Base-by-base conservation (phyloP, 1,140 invertebrate species). In the Calephelis virginiensis region DNA sequence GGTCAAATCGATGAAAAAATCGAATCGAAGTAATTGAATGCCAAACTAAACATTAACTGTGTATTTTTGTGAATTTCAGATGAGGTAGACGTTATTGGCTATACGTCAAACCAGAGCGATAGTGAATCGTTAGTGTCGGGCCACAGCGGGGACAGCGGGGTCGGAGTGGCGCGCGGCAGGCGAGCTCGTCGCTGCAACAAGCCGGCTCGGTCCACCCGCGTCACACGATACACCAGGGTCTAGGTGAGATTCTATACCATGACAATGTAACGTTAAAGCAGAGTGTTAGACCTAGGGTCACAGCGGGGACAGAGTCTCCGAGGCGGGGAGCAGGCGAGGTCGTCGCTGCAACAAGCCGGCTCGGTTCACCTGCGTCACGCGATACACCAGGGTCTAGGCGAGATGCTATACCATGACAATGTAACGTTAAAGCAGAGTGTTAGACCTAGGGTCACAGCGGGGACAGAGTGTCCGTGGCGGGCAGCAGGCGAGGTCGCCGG, bases 81-180 rank as follows among this genome's bases (percentile, higher is more conserved):
- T 93, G 96, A 97, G 91, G 95, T 97, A 72, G 96, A 97, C 91
- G 96, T 97, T 75, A 95, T 96, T 78, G 96, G 96, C 62, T 97
- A 96, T 91, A 95, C 95, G 79, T 96, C 96, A 89, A 96, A 95
- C 89, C 95, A 95, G 85, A 97, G 96, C 90, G 96, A 96, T 90
- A 96, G 95, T 63, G 96, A 97, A 91, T 96, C 97, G 85, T 95
- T 96, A 74, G 94, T 93, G 88, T 96, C 95, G 76, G 94, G 95
- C 70, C 95, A 95, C 89, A 96, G 95, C 83, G 96, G 94, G 75
- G 95, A 96, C 92, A 95, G 95, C 78, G 95, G 95, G 66, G 95
- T 96, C 69, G 94, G 94, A 61, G 94, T 95, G 89, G 95, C 93
- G 69, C 70, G 71, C 37, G 72, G 70, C 80, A 95, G 94, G 75